These are phyloP conservation scores for Conopomorpha cramerella DNA, from an alignment of 1,140 invertebrate genomes.

Conservation along the genomic window DNA sequence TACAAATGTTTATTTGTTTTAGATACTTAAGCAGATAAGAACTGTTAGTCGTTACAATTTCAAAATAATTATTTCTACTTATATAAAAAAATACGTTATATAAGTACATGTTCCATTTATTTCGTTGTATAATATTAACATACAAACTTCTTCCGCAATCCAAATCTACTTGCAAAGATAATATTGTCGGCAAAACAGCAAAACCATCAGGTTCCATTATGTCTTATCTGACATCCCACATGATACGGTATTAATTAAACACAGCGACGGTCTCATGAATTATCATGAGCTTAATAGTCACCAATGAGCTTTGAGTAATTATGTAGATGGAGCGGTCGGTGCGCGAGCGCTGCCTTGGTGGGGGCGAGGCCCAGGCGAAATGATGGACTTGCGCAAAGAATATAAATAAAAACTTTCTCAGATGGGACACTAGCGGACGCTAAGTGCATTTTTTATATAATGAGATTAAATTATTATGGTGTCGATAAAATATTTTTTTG, in stretches of 20 bases:
- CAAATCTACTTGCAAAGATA: no score
- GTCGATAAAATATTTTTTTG: no score
- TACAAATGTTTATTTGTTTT: no score
- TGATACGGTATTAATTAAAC: constrained; percentile 50
- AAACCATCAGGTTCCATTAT: constrained; percentile 32
- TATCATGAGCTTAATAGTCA: constrained; percentile 52
- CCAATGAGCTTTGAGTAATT: constrained; percentile 51
- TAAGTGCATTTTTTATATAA: no score
- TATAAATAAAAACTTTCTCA: constrained; percentile 8
- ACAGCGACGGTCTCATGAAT: constrained; percentile 30
- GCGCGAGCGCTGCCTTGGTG: constrained; percentile 20
- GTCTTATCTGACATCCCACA: constrained; percentile 43
- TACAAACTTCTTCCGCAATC: no score
- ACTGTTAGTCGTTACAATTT: no score
- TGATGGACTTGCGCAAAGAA: constrained; percentile 11
- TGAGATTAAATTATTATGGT: no score
- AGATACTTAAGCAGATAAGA: no score
- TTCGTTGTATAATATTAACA: no score
- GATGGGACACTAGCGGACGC: constrained; percentile 10
- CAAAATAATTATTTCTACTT: no score
- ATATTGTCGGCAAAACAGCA: constrained; percentile 5
- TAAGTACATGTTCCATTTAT: no score
- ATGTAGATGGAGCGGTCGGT: constrained; percentile 44
- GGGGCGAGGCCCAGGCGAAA: constrained; percentile 6
- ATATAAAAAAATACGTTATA: no score